Evolutionary conservation across 2,888 invertebrate genomes (phyloP).

Genomic region (Apotomis capreana): DNA sequence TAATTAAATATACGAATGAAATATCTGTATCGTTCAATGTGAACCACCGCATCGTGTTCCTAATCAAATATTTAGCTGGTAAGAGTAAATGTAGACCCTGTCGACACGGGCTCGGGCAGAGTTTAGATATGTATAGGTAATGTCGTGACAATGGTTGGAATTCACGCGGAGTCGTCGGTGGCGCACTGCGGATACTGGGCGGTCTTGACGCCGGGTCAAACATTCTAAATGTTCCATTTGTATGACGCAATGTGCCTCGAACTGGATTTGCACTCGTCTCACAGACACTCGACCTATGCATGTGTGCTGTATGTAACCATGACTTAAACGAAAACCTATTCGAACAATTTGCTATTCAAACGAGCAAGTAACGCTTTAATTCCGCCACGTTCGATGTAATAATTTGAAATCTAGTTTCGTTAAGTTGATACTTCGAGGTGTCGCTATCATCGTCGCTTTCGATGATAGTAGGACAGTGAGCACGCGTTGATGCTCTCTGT

Average conservation of each 20-base stretch:
- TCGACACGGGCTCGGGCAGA: conserved; percentile 42
- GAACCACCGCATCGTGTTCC: neutral
- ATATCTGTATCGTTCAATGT: neutral
- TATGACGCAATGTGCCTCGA: conserved; percentile 74
- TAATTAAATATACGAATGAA: no score
- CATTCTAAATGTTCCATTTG: conserved; percentile 77
- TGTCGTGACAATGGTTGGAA: conserved; percentile 71
- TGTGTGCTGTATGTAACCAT: conserved; percentile 52
- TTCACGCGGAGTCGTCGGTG: conserved; percentile 63
- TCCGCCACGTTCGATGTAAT: neutral
- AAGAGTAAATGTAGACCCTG: conserved; percentile 10
- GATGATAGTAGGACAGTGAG: neutral
- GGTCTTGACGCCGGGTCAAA: conserved; percentile 69
- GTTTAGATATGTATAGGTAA: conserved; percentile 52
- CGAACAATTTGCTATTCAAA: conserved; percentile 24
- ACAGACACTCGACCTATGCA: conserved; percentile 56
- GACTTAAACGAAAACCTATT: conserved; percentile 43
- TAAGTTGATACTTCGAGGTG: neutral
- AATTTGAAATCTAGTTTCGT: neutral
- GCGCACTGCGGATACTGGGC: conserved; percentile 50
- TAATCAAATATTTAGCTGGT: neutral
- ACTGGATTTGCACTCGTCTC: conserved; percentile 78
- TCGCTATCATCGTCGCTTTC: neutral
- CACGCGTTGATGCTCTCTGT: neutral
- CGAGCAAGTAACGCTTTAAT: conserved; percentile 3